Base-by-base conservation (phyloP, 2,888 invertebrate species). In the Cheilosia urbana region DNA sequence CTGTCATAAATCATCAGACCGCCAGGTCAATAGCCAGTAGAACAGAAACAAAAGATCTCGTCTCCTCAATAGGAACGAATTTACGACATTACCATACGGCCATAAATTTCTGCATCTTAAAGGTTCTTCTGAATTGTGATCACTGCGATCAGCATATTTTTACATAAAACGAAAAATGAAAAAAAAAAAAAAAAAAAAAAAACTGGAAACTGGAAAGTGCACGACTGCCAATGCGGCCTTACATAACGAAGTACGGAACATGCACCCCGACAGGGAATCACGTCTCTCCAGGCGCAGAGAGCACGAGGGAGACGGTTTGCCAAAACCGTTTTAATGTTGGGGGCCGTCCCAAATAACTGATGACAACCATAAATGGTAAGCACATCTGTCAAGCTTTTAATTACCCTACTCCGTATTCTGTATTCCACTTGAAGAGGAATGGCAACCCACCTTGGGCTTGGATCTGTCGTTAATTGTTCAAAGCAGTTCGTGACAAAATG, bases 401-500 rank as follows among this genome's bases (percentile, higher is more conserved):
- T 85, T 85, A 77, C 81, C 72, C 49, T 85, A 77, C 81, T 77
- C 55, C 4, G 57, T 34, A 30, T 51, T 34, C 17, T 60, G 49
- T 53, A 37, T 19, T 49, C 11, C 53, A 47, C 42, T 55, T 45
- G 73, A n/a, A 27, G 42, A 30, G 42, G 37, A 30, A 34, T 40
- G n/a, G 42, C 40, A 58, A 17, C 24, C 58, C 24, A 40, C 51
- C 72, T 53, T 55, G 62, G 55, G 51, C 66, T 53, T 47, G 55
- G 17, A 37, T 21, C 40, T 76, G 63, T 58, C 65, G 40, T 65
- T 71, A 47, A 42, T 72, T 72, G 66, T 60, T 79, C 53, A 19
- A 53, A 68, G 66, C 30, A 77, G 51, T 72, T 91, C 90, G 90
- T 90, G 90, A 90, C 91, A 89, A 87, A 88, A 90, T 90, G 89